These are phyloP conservation scores for Rhinogobio ventralis DNA, from an alignment of 2,797 vertebrate genomes.

Conservation along the genomic window DNA sequence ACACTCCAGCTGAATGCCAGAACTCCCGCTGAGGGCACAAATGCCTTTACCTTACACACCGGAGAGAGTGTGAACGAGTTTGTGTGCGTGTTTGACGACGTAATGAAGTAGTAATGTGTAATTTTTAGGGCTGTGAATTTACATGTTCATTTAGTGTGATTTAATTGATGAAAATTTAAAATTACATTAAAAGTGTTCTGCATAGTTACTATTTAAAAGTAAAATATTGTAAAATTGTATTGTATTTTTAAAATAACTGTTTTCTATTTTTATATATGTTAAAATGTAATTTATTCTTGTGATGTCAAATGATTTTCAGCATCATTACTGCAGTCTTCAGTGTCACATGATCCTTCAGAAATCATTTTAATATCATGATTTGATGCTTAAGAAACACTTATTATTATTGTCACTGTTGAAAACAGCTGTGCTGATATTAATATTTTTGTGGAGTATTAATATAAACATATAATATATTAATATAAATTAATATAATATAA, in stretches of 20 bases:
- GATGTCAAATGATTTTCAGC: neutral
- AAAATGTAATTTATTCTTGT: neutral
- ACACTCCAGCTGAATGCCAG: slow-evolving; percentile 31
- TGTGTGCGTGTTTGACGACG: neutral
- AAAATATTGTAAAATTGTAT: neutral
- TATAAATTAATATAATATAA: no score
- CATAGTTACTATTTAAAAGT: neutral
- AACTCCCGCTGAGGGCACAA: slow-evolving; percentile 22
- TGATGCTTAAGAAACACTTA: neutral
- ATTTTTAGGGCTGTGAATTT: neutral
- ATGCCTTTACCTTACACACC: slow-evolving; percentile 34
- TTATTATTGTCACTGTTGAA: no score
- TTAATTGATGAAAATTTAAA: neutral
- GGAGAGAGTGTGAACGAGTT: slow-evolving; percentile 1
- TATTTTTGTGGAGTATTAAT: no score
- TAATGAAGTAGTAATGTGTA: neutral
- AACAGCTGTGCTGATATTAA: no score
- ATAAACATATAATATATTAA: no score
- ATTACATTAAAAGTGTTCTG: neutral
- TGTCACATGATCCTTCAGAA: neutral
- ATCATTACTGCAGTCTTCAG: neutral
- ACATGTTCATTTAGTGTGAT: neutral
- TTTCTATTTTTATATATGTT: neutral
- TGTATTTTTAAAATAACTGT: neutral
- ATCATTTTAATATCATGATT: neutral